These are phyloP conservation scores for Acanthosepion pharaonis DNA, from an alignment of 2,888 invertebrate species.

Conservation along the genomic window DNA sequence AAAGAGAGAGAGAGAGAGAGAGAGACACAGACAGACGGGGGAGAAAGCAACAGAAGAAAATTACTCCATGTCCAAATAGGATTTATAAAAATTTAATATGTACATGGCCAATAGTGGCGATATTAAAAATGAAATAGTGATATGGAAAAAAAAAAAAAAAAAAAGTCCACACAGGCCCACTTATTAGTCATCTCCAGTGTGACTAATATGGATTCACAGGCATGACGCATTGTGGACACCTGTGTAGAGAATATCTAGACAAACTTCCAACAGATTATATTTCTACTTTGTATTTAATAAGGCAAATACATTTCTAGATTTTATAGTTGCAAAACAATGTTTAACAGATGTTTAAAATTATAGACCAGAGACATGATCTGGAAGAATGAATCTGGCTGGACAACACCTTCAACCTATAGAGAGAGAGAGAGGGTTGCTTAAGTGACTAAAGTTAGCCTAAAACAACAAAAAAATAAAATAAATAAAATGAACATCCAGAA, in stretches of 20 bases:
- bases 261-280: background rate
- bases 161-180: background rate
- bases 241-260: background rate
- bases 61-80: background rate
- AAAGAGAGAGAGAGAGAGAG: too few relatives aligned
- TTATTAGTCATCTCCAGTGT: background rate
- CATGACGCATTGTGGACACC: background rate
- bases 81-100: background rate
- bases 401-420: background rate
- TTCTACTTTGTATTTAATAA: background rate
- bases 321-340: background rate
- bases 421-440: background rate
- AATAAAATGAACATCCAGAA: background rate
- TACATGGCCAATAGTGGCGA: background rate
- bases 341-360: background rate
- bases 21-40: too few relatives aligned
- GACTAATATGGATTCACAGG: slow-evolving; percentile 2
- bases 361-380: background rate
- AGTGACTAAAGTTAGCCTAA: background rate
- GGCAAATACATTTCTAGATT: background rate
- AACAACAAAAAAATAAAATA: background rate
- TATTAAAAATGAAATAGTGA: background rate
- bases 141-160: background rate
- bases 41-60: background rate
- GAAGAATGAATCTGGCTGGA: background rate